These are phyloP conservation scores for Chrysomallon squamiferum DNA, from an alignment of 1,140 invertebrate genomes.

Conservation along the genomic window DNA sequence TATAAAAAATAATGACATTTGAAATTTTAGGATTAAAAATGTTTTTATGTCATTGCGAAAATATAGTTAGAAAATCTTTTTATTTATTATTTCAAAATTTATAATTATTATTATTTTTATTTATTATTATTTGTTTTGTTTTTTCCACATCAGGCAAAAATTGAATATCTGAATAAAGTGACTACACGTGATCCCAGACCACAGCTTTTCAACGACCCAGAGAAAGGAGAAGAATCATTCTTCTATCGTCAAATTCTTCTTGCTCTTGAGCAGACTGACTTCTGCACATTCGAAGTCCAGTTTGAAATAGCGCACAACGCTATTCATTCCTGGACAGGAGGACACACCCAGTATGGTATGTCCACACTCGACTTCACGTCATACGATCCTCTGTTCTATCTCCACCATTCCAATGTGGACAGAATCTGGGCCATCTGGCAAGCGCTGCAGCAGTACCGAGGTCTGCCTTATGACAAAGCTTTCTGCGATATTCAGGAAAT, in stretches of 20 bases:
- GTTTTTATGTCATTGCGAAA: too few relatives aligned
- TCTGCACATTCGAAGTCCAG: slow-evolving; percentile 29
- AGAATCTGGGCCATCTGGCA: slow-evolving; percentile 34
- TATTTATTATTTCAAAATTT: too few relatives aligned
- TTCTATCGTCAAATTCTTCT: slow-evolving; percentile 20
- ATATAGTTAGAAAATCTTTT: too few relatives aligned
- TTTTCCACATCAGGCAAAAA: slow-evolving; percentile 3
- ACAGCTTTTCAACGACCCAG: slow-evolving; percentile 22
- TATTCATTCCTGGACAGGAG: slow-evolving; percentile 31
- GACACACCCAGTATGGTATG: slow-evolving; percentile 24
- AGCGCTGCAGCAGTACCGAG: slow-evolving; percentile 20
- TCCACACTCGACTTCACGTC: slow-evolving; percentile 33
- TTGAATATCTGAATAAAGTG: neutral
- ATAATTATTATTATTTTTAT: too few relatives aligned
- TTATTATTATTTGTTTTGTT: too few relatives aligned
- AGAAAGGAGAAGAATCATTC: slow-evolving; percentile 17
- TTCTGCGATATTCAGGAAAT: slow-evolving; percentile 23
- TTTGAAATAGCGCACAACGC: slow-evolving; percentile 27
- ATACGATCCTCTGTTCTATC: slow-evolving; percentile 35
- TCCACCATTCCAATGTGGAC: slow-evolving; percentile 30
- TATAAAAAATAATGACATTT: too few relatives aligned
- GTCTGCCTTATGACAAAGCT: slow-evolving; percentile 26
- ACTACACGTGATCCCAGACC: slow-evolving; percentile 14
- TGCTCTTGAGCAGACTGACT: slow-evolving; percentile 31
- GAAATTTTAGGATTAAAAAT: too few relatives aligned